Percentiles rank a stretch among this genome's conserved stretches.
Conservation (phyloP, 2,113 vertebrate species). For the Odocoileus hemionus region DNA sequence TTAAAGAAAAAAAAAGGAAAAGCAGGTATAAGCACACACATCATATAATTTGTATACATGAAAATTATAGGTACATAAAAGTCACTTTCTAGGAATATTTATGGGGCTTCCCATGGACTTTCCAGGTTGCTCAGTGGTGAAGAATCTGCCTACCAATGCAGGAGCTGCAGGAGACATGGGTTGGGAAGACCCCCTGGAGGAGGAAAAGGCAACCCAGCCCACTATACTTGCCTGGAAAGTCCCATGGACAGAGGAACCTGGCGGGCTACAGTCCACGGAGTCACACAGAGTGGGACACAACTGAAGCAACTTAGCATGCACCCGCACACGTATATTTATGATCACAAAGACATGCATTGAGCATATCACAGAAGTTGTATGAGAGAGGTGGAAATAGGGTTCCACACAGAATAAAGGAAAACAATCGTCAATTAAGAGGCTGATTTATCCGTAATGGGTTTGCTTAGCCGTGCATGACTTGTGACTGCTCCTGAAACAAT, state of each 20-base stretch:
- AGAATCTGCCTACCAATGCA: not conserved
- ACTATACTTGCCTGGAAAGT: not conserved
- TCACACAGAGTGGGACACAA: not conserved
- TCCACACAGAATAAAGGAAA: not conserved
- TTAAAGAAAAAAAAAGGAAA: not conserved
- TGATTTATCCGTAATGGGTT: no score
- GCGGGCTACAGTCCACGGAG: rapidly evolving
- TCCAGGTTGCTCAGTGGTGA: not conserved
- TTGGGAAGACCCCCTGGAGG: not conserved
- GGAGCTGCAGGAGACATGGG: not conserved
- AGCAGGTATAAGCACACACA: not conserved
- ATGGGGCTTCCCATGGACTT: not conserved
- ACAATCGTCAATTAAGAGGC: not conserved
- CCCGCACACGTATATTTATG: not conserved
- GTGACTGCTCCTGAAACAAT: not conserved
- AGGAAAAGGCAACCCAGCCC: not conserved
- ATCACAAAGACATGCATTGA: not conserved
- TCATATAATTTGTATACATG: not conserved
- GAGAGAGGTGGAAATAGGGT: not conserved
- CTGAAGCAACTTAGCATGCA: not conserved
- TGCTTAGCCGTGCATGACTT: no score
- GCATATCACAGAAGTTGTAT: not conserved
- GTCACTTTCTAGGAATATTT: not conserved
- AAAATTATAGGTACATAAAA: not conserved
- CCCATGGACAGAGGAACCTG: not conserved